Evolutionary conservation across 2,797 vertebrate species (phyloP).

Genomic region (Lindbergichthys nudifrons): DNA sequence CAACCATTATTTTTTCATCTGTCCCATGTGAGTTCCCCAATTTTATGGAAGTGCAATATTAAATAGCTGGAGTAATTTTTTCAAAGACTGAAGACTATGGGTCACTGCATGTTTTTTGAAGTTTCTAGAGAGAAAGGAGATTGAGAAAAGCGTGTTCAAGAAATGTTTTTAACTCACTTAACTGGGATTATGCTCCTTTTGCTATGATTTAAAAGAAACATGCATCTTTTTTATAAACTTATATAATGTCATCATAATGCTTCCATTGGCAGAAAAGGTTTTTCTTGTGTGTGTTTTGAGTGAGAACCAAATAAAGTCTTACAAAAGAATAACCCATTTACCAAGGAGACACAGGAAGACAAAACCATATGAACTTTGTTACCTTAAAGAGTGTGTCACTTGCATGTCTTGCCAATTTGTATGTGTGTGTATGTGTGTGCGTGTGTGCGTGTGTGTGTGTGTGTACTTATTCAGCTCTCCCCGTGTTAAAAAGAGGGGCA

Average conservation of each 20-base stretch:
- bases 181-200: background rate
- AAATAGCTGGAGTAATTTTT: background rate
- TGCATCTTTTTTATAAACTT: constrained; percentile 6
- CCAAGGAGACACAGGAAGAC: background rate
- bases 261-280: background rate
- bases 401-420: background rate
- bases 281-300: background rate
- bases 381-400: constrained; percentile 12
- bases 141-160: background rate
- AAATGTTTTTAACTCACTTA: background rate
- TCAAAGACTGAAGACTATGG: too few species aligned
- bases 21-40: background rate
- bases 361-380: constrained; percentile 18
- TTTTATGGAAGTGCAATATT: background rate
- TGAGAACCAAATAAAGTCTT: background rate
- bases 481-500: constrained; percentile 52
- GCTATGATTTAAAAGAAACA: background rate
- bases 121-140: background rate
- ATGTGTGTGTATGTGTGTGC: background rate
- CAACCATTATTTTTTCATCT: background rate
- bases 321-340: background rate
- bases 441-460: constrained; percentile 22
- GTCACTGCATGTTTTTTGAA: background rate
- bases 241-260: background rate
- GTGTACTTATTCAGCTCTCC: constrained; percentile 23